Evolutionary conservation across 1,140 invertebrate species (phyloP), one percentile per base, ranked within the genome.

Genomic region (Drosophila seguyi): DNA sequence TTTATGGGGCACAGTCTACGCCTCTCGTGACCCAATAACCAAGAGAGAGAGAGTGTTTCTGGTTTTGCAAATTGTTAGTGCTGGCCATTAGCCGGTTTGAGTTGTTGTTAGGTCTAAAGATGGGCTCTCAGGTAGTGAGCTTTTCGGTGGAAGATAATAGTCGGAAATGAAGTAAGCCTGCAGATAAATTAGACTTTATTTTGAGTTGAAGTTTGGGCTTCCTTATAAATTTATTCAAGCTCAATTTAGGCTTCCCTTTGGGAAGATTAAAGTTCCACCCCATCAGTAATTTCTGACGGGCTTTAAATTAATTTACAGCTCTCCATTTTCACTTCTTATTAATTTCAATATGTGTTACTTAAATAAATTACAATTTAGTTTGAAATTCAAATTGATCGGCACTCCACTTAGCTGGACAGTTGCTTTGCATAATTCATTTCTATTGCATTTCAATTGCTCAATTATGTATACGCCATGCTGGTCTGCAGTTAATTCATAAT

Each of bases 381-480:
- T 13, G 34, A 77, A 60, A 76, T 58, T 34, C 38, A 52, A 76
- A 48, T 52, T 44, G 71, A 62, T 48, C 44, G n/a, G 45, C 75
- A 84, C 29, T 66, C 31, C 61, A 69, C 66, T 79, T 61, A 50
- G 53, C 25, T 14, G 53, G 53, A 44, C 45, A 75, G 53, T 47
- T 53, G 55, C 41, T 72, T 75, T 87, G 71, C 75, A 83, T 86
- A 88, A 88, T 88, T 83, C 13, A 87, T 77, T 53, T 71, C 76
- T 74, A 74, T 83, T 87, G 69, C 67, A 81, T 71, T 62, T 63
- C 36, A 47, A 67, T 50, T 45, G 59, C 29, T 72, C 47, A 87
- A 86, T 86, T 86, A 87, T 71, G 79, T 68, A 87, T 82, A 75
- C 52, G 69, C 56, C 79, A 50, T 63, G 82, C 41, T 61, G 48